Base-by-base conservation (phyloP, 2,888 invertebrate species). In the Drosophila suboccidentalis region DNA sequence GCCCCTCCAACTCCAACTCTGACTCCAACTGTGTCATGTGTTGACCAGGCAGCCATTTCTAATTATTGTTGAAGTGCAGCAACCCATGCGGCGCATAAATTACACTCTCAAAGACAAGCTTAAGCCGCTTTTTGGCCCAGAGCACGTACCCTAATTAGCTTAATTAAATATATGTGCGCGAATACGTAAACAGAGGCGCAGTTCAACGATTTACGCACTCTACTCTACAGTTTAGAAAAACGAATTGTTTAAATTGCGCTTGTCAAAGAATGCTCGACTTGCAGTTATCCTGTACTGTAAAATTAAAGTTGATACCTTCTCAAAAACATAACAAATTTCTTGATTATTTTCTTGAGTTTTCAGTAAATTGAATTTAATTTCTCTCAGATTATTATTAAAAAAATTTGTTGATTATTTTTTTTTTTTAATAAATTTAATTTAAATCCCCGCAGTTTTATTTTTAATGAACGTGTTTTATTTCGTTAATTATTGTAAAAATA, bases 81-180 rank as follows among this genome's bases (percentile, higher is more conserved):
- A 69, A 81, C 57, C 84, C 89, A 87, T 75, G 82, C 75, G 66
- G 57, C 74, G 87, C 80, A 87, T 90, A 87, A 87, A 90, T 87
- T 89, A 82, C 70, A 36, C 54, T 22, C 59, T 43, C 66, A 67
- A 85, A 87, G 89, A 78, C 89, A 57, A 62, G 70, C 64, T 75
- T 81, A 84, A 82, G 82, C 78, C 66, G 69, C 73, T 63, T 71
- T 74, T 61, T 65, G 55, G 73, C 75, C 71, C 82, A 44, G 63
- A 77, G 90, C 88, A 91, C 91, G 87, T 87, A 74, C 72, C 80
- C 87, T 91, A 91, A 90, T 91, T 90, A 90, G 90, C 82, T 83
- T 82, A 91, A 91, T 90, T 90, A 90, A 90, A 91, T 90, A 87
- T 84, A 82, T 82, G 74, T 89, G 84, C 75, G 71, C 66, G 76